A percentile compares a stretch with the other conserved stretches of the same genome.
These are phyloP conservation scores for Centrocercus urophasianus DNA, from an alignment of 2,113 vertebrate genomes.

Conservation along the genomic window DNA sequence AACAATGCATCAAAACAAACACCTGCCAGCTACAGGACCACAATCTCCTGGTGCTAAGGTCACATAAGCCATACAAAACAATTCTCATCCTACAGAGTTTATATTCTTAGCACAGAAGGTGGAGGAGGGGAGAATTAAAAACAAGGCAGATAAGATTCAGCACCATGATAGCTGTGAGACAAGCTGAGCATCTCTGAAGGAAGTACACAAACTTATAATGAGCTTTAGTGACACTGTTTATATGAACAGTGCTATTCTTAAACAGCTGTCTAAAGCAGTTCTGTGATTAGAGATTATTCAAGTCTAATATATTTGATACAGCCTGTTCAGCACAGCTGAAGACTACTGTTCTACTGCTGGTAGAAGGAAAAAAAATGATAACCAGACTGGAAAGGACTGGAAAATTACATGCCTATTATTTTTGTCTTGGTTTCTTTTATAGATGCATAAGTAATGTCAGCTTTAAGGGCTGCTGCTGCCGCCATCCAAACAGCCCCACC, in stretches of 20 bases:
- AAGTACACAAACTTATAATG: neutral
- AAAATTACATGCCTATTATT: neutral
- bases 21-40: neutral
- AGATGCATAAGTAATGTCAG: neutral
- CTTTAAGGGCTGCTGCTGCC: neutral
- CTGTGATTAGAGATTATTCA: neutral
- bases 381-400: neutral
- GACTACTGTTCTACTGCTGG: neutral
- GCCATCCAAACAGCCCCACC: fast-evolving
- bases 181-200: neutral
- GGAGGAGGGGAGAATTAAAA: neutral
- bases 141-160: neutral
- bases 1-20: neutral
- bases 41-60: neutral
- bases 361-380: neutral
- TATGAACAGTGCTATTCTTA: neutral
- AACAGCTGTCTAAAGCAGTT: neutral
- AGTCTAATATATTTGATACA: neutral
- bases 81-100: fast-evolving
- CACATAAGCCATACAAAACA: neutral
- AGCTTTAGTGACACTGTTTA: neutral
- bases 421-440: neutral
- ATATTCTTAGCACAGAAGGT: neutral
- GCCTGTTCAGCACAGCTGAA: neutral
- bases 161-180: neutral